Evolutionary conservation across 1,140 invertebrate species (phyloP), one percentile per base, ranked within the genome.

Genomic region (Archegozetes longisetosus): DNA sequence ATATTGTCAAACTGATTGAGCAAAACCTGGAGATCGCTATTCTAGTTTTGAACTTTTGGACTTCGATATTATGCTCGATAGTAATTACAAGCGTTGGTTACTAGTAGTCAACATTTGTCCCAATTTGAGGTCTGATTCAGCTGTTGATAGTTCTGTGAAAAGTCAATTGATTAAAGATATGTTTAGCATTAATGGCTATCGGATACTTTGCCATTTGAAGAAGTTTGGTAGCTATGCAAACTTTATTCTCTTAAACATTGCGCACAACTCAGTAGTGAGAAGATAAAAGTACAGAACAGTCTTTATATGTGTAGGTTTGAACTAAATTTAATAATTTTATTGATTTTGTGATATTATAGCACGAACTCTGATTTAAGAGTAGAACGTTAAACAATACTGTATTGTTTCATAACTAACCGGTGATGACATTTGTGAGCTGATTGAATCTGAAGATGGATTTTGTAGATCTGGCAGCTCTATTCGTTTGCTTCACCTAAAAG

Each of bases 51-150:
- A 81, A 68, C 65, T 81, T 17, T 81, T 80, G 70, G 80, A 80
- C 17, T 79, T 81, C 72, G 80, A 82, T 67, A 76, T 82, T 57
- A 70, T 81, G 47, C 67, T 81, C 23, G 80, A 81, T 68, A 73
- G 74, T 26, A 72, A 74, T 50, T 64, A 80, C 51, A 74, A 89
- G 68, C 91, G 93, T 0, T 98, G 94, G 93, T 74, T 98, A 13
- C 76, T 97, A 55, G 95, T 98, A 75, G 84, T 95, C 2, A 94
- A 97, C 72, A 92, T 98, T 66, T 96, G 92, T 1, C 94, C 95
- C 2, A 77, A 76, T 55, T 73, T 98, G 57, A 90, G 94, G 70
- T 91, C 89, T 62, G 84, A 90, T 58, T 88, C 91, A 23, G 84
- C 87, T 0, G 72, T 97, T 20, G 94, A 98, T 75, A 76, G 86